A percentile compares a stretch with the other conserved stretches of the same genome.
phyloP scores from a whole-genome alignment of 2,797 vertebrate genomes.

The Parauchenoglanis ngamensis region DNA sequence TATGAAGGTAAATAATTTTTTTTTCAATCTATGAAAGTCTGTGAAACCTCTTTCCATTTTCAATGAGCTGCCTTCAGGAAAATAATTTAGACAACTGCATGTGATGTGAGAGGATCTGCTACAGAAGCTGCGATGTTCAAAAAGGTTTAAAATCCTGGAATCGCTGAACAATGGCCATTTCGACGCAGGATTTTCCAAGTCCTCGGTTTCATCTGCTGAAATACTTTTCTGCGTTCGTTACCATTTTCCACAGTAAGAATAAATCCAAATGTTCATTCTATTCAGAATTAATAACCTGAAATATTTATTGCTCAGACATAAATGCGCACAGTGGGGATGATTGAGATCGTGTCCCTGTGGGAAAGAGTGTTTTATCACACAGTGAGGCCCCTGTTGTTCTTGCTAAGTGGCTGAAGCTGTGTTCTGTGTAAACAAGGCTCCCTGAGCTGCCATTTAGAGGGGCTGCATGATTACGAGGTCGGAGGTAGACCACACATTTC shows the following conservation, averaged over 20 bases:
- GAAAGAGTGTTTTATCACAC: conserved; percentile 62
- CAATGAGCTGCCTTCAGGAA: background rate
- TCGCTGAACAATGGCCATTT: background rate
- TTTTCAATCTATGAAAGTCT: background rate
- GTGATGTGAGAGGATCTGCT: background rate
- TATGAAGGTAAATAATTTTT: background rate
- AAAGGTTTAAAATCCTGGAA: background rate
- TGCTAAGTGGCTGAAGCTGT: conserved; percentile 74
- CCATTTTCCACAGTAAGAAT: conserved; percentile 1
- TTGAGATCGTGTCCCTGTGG: conserved; percentile 59
- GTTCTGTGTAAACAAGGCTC: conserved; percentile 77
- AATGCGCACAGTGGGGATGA: conserved; percentile 27
- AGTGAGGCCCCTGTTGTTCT: conserved; percentile 69
- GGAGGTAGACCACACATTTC: conserved; percentile 64
- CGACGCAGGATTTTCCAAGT: background rate
- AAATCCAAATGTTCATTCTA: conserved; percentile 13
- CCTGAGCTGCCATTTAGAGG: conserved; percentile 61
- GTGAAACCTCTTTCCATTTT: background rate
- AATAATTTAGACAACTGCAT: background rate
- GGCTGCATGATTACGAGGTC: conserved; percentile 69
- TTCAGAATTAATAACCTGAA: conserved; percentile 15
- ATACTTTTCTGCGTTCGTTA: background rate
- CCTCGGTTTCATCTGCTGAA: background rate
- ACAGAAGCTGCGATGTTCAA: background rate
- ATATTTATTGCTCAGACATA: background rate